Evolutionary conservation across 2,888 invertebrate species (phyloP), one percentile per base, ranked within the genome.

Genomic region (Anoncus sp.): DNA sequence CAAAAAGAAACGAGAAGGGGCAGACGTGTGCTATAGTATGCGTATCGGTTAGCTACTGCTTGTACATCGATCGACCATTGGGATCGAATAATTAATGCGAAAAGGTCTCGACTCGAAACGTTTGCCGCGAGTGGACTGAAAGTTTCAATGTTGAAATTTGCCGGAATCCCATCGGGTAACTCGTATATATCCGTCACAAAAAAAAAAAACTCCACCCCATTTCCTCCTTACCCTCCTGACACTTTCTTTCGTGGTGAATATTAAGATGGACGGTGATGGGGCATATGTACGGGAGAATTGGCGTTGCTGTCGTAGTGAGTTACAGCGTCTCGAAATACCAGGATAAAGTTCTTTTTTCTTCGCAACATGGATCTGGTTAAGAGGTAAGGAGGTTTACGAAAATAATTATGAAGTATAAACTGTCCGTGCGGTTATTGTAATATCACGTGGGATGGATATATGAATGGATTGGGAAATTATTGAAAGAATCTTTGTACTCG

Each of bases 81-180:
- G 51, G 47, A 45, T 59, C 70, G 79, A 86, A 86, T 85, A 87
- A 85, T 87, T 87, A 81, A 86, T 85, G 79, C 57, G 57, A 47
- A 75, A 75, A 66, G 22, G 71, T 69, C 60, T 69, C 53, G 24
- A 43, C 38, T 40, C 45, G 45, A n/a, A 59, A 40, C n/a, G 38
- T 53, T 53, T 20, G 24, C 18, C 16, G 49, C 16, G 49, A 49
- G 9, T 47, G n/a, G 16, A 59, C 43, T 35, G 20, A 22, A 69
- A 57, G 35, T 69, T 72, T 53, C 43, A 63, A 63, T 57, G 57
- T 43, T 35, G 55, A 70, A 59, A 57, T 69, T 31, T 18, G 43
- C 67, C 18, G 43, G 55, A 43, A 18, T 43, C 7, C 31, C 53
- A 5, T 49, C 7, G 63, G 71, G 24, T 45, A 62, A 27, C 16